phyloP scores from a whole-genome alignment of 2,113 vertebrate species.

The Ibidorhyncha struthersii region DNA sequence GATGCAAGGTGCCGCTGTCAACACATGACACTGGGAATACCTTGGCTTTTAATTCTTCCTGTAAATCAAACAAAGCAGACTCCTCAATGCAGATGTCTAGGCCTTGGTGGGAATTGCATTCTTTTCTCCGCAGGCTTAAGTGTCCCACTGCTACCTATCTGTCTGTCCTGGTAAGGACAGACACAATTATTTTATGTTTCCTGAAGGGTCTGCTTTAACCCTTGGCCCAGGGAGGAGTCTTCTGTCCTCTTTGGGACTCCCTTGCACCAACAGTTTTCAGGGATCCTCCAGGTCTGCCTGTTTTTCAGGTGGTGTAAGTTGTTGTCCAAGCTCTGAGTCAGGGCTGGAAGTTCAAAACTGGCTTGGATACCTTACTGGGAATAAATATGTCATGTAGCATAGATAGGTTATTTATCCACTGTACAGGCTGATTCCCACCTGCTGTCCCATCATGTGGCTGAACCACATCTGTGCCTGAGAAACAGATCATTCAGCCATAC shows the following conservation, averaged over 20 bases:
- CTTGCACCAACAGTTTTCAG: neutral
- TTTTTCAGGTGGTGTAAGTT: neutral
- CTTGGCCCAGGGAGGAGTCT: neutral
- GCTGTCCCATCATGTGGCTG: neutral
- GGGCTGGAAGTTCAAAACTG: neutral
- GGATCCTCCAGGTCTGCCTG: neutral
- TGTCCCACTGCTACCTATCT: too few species aligned
- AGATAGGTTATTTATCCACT: neutral
- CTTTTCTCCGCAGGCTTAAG: neutral
- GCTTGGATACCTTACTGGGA: neutral
- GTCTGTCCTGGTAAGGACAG: neutral
- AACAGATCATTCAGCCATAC: neutral
- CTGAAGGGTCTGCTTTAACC: neutral
- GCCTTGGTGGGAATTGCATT: neutral
- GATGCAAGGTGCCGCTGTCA: neutral
- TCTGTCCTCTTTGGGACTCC: neutral
- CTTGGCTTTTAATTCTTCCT: neutral
- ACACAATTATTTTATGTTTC: neutral
- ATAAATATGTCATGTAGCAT: neutral
- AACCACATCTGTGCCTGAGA: neutral
- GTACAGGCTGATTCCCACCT: neutral
- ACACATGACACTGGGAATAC: neutral
- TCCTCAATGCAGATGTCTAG: neutral
- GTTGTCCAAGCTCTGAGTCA: neutral
- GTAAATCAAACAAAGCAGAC: neutral